Percentiles rank a stretch among this genome's conserved stretches.
These are phyloP conservation scores for Macaria liturata DNA, from an alignment of 2,888 invertebrate species.

Conservation along the genomic window DNA sequence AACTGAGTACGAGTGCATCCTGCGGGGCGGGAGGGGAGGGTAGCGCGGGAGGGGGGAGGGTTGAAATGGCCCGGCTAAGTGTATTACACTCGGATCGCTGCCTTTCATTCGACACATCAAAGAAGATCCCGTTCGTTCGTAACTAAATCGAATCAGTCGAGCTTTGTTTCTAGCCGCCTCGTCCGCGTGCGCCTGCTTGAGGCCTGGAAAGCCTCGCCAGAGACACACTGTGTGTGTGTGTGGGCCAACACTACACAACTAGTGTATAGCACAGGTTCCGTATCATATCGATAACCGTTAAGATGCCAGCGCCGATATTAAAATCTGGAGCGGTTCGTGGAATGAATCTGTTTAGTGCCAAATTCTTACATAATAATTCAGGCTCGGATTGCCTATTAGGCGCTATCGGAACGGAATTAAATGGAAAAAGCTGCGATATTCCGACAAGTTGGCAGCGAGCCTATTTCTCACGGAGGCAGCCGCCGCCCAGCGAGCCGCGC, in stretches of 20 bases:
- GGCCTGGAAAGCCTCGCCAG: neutral
- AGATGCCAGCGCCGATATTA: neutral
- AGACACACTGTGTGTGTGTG: too few species aligned
- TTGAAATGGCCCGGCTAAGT: constrained; percentile 79
- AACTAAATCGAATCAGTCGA: constrained; percentile 76
- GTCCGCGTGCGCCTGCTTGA: constrained; percentile 30
- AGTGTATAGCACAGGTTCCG: constrained; percentile 1
- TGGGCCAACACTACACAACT: neutral
- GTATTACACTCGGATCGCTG: constrained; percentile 81
- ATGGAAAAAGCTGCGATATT: constrained; percentile 37
- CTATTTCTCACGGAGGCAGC: too few species aligned
- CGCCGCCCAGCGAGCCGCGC: neutral
- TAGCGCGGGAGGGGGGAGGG: constrained; percentile 40
- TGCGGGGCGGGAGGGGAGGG: constrained; percentile 34
- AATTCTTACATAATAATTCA: constrained; percentile 30
- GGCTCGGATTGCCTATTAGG: constrained; percentile 36
- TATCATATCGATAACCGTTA: neutral
- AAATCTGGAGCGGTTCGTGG: constrained; percentile 1
- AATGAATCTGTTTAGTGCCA: constrained; percentile 11
- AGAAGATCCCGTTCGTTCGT: constrained; percentile 76
- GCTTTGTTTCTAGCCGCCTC: constrained; percentile 73
- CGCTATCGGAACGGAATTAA: constrained; percentile 40
- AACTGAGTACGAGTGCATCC: constrained; percentile 66
- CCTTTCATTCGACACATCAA: constrained; percentile 83
- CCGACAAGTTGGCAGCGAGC: constrained; percentile 36